Base-by-base conservation (phyloP, 2,113 vertebrate genomes). In the Motacilla tschutschensis region DNA sequence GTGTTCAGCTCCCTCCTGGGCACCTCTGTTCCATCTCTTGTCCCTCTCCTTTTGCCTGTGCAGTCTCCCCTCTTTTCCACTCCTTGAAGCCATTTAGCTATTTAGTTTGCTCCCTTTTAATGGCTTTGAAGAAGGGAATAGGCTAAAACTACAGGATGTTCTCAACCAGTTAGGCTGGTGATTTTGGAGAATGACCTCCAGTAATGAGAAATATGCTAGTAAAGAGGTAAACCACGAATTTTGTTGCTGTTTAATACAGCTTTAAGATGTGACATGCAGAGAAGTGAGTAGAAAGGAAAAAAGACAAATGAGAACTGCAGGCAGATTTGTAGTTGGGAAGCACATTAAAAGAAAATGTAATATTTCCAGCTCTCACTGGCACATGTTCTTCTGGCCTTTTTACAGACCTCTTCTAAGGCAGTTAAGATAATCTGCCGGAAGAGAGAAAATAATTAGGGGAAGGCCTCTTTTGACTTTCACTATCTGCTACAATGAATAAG, bases 371-470 rank as follows among this genome's bases (percentile, higher is more conserved):
- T 36, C 38, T 92, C 19, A 12, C 63, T 29, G 65, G 76, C 91
- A 38, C 72, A 79, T 79, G 29, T 53, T 90, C 84, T 48, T 78
- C 44, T 93, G 87, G 82, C 82, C 91, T 89, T 88, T 84, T 51
- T 83, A 70, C 51, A 82, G 87, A 53, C 36, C 69, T 90, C 89
- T 90, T 94, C 87, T 85, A 78, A 88, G 64, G 85, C 89, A 79
- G 84, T 40, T 19, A 76, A 81, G 60, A 91, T 92, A 90, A 94
- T 90, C 79, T 85, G 72, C 85, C 5, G 10, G 35, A 76, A 90
- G 64, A 86, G 65, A 91, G 76, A 66, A 87, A 90, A 83, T 92
- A 95, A 95, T 95, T 95, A 95, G 67, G 73, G 72, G 3, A 58
- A 79, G 69, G 51, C 76, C 79, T 90, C 91, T 85, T 90, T 70